Conservation (phyloP, 2,797 vertebrate species). For the Schizopygopsis malacanthus region DNA sequence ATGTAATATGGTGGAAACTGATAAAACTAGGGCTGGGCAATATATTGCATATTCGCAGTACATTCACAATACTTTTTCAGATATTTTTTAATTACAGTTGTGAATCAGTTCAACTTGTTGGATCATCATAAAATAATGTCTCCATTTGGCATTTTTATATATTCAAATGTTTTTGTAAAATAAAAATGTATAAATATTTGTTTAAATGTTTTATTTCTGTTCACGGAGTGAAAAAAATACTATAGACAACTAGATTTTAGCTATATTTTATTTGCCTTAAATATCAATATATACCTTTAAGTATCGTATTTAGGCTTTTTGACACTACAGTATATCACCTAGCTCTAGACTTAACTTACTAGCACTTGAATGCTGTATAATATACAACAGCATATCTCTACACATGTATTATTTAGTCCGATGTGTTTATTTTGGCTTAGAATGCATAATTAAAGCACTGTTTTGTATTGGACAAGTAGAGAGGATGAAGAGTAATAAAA, state of each 20-base stretch:
- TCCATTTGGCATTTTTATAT: neutral
- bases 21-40: neutral
- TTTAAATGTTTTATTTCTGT: neutral
- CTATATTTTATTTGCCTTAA: neutral
- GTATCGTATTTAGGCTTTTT: neutral
- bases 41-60: neutral
- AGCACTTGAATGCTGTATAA: neutral
- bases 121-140: neutral
- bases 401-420: neutral
- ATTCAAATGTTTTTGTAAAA: neutral
- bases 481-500: slow-evolving; percentile 1
- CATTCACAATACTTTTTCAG: neutral
- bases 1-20: neutral
- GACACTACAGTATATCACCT: neutral
- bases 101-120: neutral
- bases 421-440: neutral
- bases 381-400: neutral
- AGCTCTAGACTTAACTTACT: neutral
- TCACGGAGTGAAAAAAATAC: neutral
- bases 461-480: neutral
- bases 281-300: neutral
- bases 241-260: neutral
- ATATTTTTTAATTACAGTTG: neutral
- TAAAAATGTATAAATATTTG: too few relatives aligned
- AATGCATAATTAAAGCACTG: neutral